Evolutionary conservation across 2,888 invertebrate genomes (phyloP).

Genomic region (Nezara viridula): DNA sequence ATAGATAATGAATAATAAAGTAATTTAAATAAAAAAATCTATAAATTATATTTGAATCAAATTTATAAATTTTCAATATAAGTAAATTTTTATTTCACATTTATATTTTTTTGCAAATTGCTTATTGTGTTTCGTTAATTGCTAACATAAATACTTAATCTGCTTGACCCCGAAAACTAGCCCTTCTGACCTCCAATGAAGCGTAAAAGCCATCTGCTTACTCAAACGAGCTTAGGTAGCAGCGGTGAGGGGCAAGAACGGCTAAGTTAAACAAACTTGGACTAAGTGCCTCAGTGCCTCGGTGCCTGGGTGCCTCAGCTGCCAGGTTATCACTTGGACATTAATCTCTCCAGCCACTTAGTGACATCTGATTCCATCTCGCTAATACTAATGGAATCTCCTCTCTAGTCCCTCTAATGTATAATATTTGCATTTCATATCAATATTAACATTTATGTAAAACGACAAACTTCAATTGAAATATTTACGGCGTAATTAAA

Average conservation of each 20-base stretch:
- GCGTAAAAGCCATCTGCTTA: constrained; percentile 11
- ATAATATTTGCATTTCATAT: constrained; percentile 23
- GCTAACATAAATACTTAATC: neutral
- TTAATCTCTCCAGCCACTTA: constrained; percentile 29
- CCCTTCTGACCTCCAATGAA: neutral
- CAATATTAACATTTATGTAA: neutral
- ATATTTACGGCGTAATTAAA: neutral
- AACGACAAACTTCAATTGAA: neutral
- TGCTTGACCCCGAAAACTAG: neutral
- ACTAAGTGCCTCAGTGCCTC: neutral
- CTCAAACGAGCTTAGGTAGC: neutral
- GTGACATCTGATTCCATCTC: constrained; percentile 36
- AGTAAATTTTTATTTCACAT: too few relatives aligned
- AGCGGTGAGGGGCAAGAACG: neutral
- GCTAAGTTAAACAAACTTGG: constrained; percentile 37
- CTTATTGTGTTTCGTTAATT: neutral
- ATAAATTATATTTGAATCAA: too few relatives aligned
- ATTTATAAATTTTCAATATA: too few relatives aligned
- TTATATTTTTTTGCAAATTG: neutral
- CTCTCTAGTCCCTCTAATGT: neutral
- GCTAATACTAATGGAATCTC: constrained; percentile 29
- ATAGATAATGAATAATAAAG: too few relatives aligned
- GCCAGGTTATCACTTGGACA: constrained; percentile 17
- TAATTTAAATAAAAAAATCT: too few relatives aligned
- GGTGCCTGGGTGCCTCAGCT: neutral